Conservation (phyloP, 2,797 vertebrate genomes). For the Microtus agrestis region DNA sequence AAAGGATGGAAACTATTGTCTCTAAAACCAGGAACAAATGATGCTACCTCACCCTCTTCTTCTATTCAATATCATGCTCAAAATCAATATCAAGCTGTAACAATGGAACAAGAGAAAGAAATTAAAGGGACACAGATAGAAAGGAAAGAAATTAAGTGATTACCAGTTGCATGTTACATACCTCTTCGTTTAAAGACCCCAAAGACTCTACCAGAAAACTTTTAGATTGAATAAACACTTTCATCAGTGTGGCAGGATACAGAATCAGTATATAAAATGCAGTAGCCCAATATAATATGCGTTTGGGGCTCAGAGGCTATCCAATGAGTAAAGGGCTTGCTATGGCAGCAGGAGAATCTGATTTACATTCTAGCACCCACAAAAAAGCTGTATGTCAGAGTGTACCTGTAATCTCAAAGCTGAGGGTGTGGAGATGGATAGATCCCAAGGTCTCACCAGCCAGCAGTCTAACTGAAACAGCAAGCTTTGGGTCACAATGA, state of each 20-base stretch:
- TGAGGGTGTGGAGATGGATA: no score
- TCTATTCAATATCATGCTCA: not conserved
- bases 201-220: not conserved
- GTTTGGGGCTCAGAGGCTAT: not conserved
- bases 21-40: not conserved
- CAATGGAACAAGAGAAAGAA: not conserved
- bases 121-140: not conserved
- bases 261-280: not conserved
- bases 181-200: not conserved
- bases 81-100: not conserved
- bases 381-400: not conserved
- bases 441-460: no score
- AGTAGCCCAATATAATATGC: not conserved
- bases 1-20: not conserved
- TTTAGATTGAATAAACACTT: not conserved
- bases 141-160: not conserved
- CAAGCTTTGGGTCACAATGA: not conserved
- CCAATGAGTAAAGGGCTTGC: not conserved
- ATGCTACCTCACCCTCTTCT: not conserved
- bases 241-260: not conserved
- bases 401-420: not conserved
- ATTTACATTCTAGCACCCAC: not conserved
- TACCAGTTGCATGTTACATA: not conserved
- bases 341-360: not conserved
- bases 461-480: not conserved